phyloP scores from a whole-genome alignment of 2,888 invertebrate species.

The Scelioninae gen. 2 region DNA sequence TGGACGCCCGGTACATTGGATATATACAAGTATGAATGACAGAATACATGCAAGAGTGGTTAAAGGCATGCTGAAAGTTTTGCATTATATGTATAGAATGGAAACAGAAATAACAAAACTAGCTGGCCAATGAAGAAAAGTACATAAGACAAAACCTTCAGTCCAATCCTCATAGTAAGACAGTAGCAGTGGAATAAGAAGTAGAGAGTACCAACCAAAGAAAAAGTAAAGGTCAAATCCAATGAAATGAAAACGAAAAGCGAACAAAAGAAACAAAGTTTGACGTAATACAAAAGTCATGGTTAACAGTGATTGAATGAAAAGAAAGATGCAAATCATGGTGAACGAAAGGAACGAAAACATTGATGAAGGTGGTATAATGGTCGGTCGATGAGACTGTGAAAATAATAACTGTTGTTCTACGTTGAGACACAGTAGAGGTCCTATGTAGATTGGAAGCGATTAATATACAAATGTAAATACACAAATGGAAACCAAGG shows the following conservation, averaged over 20 bases:
- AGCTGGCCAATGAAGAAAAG: slow-evolving; percentile 67
- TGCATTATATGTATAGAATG: slow-evolving; percentile 44
- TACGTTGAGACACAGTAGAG: slow-evolving; percentile 51
- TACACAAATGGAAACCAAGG: slow-evolving; percentile 57
- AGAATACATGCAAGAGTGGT: slow-evolving; percentile 42
- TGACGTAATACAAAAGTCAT: slow-evolving; percentile 39
- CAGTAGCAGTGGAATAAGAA: slow-evolving; percentile 71
- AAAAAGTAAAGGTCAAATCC: slow-evolving; percentile 45
- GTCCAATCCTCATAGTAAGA: slow-evolving; percentile 76
- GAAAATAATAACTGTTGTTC: slow-evolving; percentile 51
- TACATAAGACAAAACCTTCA: slow-evolving; percentile 72
- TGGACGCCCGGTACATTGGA: neutral
- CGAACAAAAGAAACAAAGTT: slow-evolving; percentile 28
- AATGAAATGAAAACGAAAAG: slow-evolving; percentile 46
- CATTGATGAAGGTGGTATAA: slow-evolving; percentile 56
- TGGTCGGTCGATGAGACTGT: slow-evolving; percentile 59
- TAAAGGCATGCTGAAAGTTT: slow-evolving; percentile 53
- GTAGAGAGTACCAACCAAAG: slow-evolving; percentile 58
- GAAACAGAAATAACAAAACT: slow-evolving; percentile 60
- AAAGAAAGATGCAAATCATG: slow-evolving; percentile 40
- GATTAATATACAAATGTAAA: slow-evolving; percentile 64
- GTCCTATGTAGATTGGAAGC: slow-evolving; percentile 66
- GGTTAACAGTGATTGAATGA: slow-evolving; percentile 39
- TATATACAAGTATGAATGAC: slow-evolving; percentile 14
- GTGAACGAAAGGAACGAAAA: slow-evolving; percentile 51